phyloP scores from a whole-genome alignment of 2,888 invertebrate species.

The Magallana nippona region DNA sequence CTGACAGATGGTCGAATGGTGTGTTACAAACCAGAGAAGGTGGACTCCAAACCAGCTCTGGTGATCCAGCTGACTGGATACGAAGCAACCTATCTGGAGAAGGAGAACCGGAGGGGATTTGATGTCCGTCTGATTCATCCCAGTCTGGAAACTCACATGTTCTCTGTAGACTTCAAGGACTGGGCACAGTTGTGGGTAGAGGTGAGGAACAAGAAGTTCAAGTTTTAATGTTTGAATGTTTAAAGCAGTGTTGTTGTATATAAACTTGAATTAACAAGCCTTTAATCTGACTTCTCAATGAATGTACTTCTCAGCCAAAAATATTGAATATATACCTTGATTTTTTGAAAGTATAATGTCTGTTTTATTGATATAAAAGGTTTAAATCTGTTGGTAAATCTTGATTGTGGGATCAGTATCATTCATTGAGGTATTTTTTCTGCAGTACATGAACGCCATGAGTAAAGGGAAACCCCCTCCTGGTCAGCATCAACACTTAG shows the following conservation, averaged over 20 bases:
- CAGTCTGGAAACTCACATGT: slow-evolving; percentile 68
- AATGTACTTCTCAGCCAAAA: neutral
- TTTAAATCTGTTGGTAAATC: too few relatives aligned
- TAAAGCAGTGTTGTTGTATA: too few relatives aligned
- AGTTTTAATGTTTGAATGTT: too few relatives aligned
- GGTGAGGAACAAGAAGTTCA: slow-evolving; percentile 56
- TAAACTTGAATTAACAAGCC: too few relatives aligned
- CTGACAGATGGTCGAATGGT: slow-evolving; percentile 69
- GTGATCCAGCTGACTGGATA: slow-evolving; percentile 70
- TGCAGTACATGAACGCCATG: slow-evolving; percentile 68
- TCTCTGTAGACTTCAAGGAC: slow-evolving; percentile 72
- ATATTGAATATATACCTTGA: neutral
- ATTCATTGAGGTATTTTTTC: neutral
- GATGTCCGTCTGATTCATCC: slow-evolving; percentile 73
- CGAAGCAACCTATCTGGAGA: slow-evolving; percentile 65
- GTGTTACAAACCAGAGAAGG: slow-evolving; percentile 72
- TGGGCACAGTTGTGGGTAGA: slow-evolving; percentile 74
- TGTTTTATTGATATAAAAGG: too few relatives aligned
- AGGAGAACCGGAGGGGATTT: slow-evolving; percentile 67
- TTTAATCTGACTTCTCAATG: too few relatives aligned
- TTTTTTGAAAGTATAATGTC: neutral
- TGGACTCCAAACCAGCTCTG: slow-evolving; percentile 66
- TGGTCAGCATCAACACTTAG: slow-evolving; percentile 63
- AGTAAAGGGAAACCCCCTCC: slow-evolving; percentile 65
- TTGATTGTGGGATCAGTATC: too few relatives aligned